Evolutionary conservation across 2,113 vertebrate genomes (phyloP).

Genomic region (Lamprologus ornatipinnis): DNA sequence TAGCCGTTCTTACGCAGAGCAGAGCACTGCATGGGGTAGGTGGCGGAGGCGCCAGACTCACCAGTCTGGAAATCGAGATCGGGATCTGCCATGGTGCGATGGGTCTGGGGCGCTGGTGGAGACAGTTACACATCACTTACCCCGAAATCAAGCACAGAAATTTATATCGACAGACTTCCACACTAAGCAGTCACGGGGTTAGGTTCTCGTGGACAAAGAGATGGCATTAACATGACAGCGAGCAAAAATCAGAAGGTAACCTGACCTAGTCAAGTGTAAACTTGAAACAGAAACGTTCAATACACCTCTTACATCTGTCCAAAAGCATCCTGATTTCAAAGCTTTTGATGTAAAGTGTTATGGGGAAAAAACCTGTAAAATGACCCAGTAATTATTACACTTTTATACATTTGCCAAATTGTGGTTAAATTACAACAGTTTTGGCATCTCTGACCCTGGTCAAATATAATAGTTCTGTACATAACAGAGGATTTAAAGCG

Average conservation of each 20-base stretch:
- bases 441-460: background rate
- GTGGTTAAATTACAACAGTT: background rate
- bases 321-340: background rate
- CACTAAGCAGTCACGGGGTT: fast-evolving
- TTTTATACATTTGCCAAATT: background rate
- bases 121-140: background rate
- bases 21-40: conserved; percentile 95
- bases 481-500: fast-evolving
- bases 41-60: conserved; percentile 90
- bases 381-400: background rate
- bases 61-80: conserved; percentile 88
- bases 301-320: background rate
- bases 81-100: conserved; percentile 83
- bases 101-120: conserved; percentile 54
- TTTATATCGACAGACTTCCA: fast-evolving
- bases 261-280: fast-evolving
- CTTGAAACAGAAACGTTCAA: fast-evolving
- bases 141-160: background rate
- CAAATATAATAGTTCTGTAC: background rate
- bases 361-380: fast-evolving
- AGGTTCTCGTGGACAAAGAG: fast-evolving
- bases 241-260: background rate
- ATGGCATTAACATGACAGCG: background rate
- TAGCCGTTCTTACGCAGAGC: conserved; percentile 97
- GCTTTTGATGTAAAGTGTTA: background rate